Evolutionary conservation across 2,888 invertebrate genomes (phyloP), one percentile per base, ranked within the genome.

Genomic region (Drosophila bunnanda): DNA sequence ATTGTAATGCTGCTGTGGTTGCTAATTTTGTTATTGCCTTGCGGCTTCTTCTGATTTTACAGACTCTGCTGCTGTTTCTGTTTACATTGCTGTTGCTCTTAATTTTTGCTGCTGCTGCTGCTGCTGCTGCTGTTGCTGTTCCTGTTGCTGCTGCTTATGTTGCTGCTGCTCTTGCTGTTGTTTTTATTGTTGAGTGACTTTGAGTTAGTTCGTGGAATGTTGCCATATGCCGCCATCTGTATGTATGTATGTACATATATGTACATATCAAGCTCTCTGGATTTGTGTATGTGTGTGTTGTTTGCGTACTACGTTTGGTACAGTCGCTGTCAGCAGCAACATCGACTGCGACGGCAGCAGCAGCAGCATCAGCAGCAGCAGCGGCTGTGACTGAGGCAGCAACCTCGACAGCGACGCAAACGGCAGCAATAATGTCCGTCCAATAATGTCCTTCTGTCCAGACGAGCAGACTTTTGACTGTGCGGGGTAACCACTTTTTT

Each of bases 141-240:
- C 13, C 9, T 50, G 30, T 15, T 39, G n/a, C 15, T 52, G 44
- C n/a, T 41, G 55, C n/a, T 50, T 12, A 50, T 71, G 72, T 46
- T 46, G 25, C 52, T 57, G 70, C 28, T 55, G 28, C 15, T 48
- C 54, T 12, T 61, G 17, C 22, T 12, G 56, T 6, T 61, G 61
- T 55, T 69, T 57, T 39, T 59, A 53, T 36, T 55, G 43, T 28
- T 61, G 76, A 79, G 71, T 64, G 71, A 36, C 62, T 59, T 77
- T 79, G 79, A 79, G 82, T 81, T 80, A 82, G 75, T 80, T 60
- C 77, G 81, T 75, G 79, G 79, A 88, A 82, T 88, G 77, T 81
- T 78, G 86, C 86, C 90, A 90, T 86, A 86, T 86, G 90, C 85
- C 77, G 80, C 78, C 88, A 85, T 88, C 84, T 80, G 79, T 77